phyloP scores from a whole-genome alignment of 2,113 vertebrate species.

The Poicephalus gulielmi region DNA sequence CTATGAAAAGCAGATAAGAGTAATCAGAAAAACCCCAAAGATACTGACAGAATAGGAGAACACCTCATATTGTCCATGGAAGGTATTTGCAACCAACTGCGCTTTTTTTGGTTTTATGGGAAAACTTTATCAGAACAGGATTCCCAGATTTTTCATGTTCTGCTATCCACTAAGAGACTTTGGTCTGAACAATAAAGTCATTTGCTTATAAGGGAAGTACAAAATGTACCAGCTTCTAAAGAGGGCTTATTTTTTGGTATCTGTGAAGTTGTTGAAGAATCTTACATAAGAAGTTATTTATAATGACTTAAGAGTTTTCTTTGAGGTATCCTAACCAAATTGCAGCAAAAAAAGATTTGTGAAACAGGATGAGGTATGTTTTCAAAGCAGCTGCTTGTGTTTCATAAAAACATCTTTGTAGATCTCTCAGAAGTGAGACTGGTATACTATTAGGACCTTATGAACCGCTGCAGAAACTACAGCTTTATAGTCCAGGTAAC shows the following conservation, averaged over 20 bases:
- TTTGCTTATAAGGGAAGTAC: conserved; percentile 1
- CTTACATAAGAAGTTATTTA: conserved; percentile 44
- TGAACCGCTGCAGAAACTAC: neutral
- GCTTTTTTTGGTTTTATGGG: neutral
- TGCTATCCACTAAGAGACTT: neutral
- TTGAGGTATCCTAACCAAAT: conserved; percentile 27
- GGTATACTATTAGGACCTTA: neutral
- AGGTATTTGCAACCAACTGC: neutral
- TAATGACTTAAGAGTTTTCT: conserved; percentile 32
- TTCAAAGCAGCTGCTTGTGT: neutral
- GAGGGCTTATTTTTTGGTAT: conserved; percentile 11
- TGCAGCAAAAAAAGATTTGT: neutral
- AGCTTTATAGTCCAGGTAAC: neutral
- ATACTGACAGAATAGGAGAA: neutral
- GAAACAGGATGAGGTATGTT: neutral
- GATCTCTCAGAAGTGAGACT: neutral
- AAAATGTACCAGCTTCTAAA: conserved; percentile 6
- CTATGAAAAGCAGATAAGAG: neutral
- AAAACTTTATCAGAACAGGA: neutral
- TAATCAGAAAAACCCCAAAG: neutral
- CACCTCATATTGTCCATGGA: neutral
- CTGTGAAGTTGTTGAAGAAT: conserved; percentile 25
- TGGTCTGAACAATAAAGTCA: neutral
- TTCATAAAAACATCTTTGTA: neutral
- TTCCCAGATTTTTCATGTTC: neutral